Base-by-base conservation (phyloP, 2,113 vertebrate genomes). In the Arizona elegans region DNA sequence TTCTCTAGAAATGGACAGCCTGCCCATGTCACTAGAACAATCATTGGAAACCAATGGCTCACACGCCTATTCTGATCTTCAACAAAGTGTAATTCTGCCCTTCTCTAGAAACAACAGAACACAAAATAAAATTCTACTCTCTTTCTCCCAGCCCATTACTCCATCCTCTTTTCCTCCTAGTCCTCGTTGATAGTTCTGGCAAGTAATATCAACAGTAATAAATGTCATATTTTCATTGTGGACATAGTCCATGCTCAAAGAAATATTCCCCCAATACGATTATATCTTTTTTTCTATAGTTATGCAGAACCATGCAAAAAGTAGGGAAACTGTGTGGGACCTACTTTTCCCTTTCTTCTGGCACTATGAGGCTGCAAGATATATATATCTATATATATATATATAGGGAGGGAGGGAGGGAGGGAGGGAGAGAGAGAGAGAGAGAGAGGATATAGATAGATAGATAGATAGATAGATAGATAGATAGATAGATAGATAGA, bases 391-490 rank as follows among this genome's bases (percentile, higher is more conserved):
- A 38, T 38, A 38, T 38, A 38, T 38, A 38, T 38, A 38, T 38
- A 38, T 38, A 38, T 38, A 38, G n/a, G n/a, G n/a, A 38, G 38
- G 1, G 38, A 1, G 59, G 11, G 0, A 56, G 55, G 8, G 0
- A 58, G 56, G 2, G 0, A 23, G 56, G 8, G 1, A 23, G 24
- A 65, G 1, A 3, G 47, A 17, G 2, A 9, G 47, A 43, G 43
- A 43, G 2, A 43, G 38, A 38, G 38, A 38, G 38, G n/a, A n/a
- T n/a, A 47, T 5, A 23, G 21, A 21, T 0, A 7, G 19, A 7
- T 0, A 52, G 10, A 15, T 2, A 0, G 62, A 29, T 1, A 1
- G 26, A 11, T 1, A 1, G 59, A 29, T 3, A 0, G 59, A 26
- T 6, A 50, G 47, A 24, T 0, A 54, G 24, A 26, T 3, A 3